Percentiles rank a stretch among this genome's conserved stretches.
phyloP scores from a whole-genome alignment of 2,888 invertebrate species.

The Amphipyra berbera region DNA sequence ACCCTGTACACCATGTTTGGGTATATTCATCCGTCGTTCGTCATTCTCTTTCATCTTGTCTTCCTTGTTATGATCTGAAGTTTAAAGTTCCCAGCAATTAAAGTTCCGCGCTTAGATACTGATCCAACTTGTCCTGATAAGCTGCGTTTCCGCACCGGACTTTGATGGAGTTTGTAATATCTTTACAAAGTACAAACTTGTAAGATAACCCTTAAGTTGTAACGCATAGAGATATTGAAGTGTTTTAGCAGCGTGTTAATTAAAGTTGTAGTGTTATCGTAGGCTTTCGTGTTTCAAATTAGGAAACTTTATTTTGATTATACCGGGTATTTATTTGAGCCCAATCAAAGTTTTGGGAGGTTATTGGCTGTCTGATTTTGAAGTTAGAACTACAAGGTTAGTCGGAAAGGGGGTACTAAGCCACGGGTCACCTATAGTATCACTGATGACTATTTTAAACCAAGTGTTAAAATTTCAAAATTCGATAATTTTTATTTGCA shows the following conservation, averaged over 20 bases:
- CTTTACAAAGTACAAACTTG: conserved; percentile 49
- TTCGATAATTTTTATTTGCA: too few relatives aligned
- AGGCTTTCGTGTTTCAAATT: conserved; percentile 18
- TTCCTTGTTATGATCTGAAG: conserved; percentile 7
- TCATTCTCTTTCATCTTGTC: neutral
- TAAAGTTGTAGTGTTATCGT: conserved; percentile 36
- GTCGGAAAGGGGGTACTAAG: too few relatives aligned
- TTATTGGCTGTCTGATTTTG: conserved; percentile 18
- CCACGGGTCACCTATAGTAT: too few relatives aligned
- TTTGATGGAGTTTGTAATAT: conserved; percentile 58
- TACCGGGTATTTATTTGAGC: conserved; percentile 26
- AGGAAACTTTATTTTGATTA: conserved; percentile 13
- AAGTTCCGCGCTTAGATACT: conserved; percentile 43
- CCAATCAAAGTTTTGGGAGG: conserved; percentile 30
- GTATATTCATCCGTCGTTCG: neutral
- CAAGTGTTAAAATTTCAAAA: too few relatives aligned
- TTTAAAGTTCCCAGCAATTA: conserved; percentile 45
- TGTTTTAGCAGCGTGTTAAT: conserved; percentile 23
- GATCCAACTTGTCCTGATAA: conserved; percentile 47
- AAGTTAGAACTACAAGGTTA: conserved; percentile 11
- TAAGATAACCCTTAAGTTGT: conserved; percentile 36
- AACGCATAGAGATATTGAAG: conserved; percentile 22
- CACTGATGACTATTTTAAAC: too few relatives aligned
- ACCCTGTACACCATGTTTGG: too few relatives aligned
- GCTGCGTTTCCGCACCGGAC: conserved; percentile 39